Conservation (phyloP, 2,113 vertebrate genomes). For the Pelusios castaneus region DNA sequence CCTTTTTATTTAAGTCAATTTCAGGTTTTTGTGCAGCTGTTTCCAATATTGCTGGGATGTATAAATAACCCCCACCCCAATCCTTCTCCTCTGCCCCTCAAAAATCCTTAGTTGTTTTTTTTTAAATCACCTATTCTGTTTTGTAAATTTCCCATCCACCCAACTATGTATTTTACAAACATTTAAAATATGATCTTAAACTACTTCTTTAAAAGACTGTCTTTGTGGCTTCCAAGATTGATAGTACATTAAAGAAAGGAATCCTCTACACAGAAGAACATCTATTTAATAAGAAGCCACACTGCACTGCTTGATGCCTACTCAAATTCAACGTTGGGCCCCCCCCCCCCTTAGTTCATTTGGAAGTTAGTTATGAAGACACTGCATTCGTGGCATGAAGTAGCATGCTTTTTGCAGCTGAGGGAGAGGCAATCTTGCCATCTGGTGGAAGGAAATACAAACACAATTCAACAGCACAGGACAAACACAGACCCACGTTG, state of each 20-base stretch:
- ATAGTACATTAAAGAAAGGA: not conserved
- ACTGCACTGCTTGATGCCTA: not conserved
- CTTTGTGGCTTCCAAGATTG: not conserved
- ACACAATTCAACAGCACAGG: not conserved
- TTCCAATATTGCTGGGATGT: not conserved
- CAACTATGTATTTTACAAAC: not conserved
- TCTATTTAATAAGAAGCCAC: not conserved
- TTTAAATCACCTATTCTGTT: not conserved
- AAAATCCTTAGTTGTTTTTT: not conserved
- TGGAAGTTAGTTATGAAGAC: not conserved
- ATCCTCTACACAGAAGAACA: not conserved
- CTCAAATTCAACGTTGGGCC: not conserved
- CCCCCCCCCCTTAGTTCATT: not conserved
- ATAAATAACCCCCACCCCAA: not conserved
- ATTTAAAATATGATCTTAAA: not conserved
- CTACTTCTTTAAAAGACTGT: not conserved
- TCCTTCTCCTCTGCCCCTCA: not conserved
- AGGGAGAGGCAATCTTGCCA: constrained; percentile 47
- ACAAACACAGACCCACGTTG: too few relatives aligned
- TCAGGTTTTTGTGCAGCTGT: not conserved
- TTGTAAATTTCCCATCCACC: not conserved
- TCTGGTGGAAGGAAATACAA: constrained; percentile 37
- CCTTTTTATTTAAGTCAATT: not conserved
- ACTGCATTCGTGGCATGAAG: not conserved
- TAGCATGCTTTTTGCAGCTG: not conserved